These are phyloP conservation scores for Nephrotoma appendiculata DNA, from an alignment of 2,888 invertebrate species.

Conservation along the genomic window DNA sequence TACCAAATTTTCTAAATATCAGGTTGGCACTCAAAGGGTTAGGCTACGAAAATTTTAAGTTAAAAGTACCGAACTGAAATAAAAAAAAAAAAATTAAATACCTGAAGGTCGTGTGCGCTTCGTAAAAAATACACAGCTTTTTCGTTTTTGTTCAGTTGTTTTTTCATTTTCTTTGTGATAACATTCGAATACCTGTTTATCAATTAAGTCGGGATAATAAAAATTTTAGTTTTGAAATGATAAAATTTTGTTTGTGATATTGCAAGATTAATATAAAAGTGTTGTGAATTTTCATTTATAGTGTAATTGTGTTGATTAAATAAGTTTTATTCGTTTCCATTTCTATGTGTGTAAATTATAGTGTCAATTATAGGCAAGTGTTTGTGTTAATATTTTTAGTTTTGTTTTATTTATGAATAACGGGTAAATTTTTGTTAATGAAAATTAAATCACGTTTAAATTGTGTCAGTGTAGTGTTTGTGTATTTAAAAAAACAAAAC, in stretches of 20 bases:
- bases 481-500: not conserved
- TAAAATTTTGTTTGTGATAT: not conserved
- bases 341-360: not conserved
- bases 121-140: not conserved
- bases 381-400: not conserved
- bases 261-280: not conserved
- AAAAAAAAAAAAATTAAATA: not conserved
- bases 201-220: not conserved
- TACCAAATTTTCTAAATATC: too few relatives aligned
- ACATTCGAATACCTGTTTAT: not conserved
- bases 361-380: not conserved
- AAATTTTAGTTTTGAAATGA: not conserved
- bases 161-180: not conserved
- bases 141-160: not conserved
- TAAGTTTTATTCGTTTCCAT: not conserved
- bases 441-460: not conserved
- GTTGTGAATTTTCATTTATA: not conserved
- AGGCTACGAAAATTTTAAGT: too few relatives aligned
- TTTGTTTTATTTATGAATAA: not conserved
- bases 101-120: constrained; percentile 2
- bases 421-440: not conserved
- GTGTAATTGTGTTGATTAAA: not conserved
- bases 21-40: too few relatives aligned
- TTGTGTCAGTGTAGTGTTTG: not conserved
- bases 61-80: not conserved